A percentile compares a stretch with the other conserved stretches of the same genome.
Evolutionary conservation across 2,888 invertebrate genomes (phyloP).

Genomic region (Carterocephalus palaemon): DNA sequence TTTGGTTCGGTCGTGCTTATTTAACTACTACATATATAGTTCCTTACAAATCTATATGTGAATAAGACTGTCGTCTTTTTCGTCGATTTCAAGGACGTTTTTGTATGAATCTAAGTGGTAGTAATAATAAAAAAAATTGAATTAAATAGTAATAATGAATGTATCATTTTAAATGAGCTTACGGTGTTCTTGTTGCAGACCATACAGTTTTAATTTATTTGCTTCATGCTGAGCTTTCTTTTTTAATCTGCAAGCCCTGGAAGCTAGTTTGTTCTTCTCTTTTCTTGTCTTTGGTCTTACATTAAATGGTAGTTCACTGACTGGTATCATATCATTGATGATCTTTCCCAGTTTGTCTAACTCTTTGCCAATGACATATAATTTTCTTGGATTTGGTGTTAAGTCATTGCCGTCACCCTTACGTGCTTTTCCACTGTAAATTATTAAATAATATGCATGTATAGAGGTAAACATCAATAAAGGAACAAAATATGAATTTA

Average conservation of each 20-base stretch:
- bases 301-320: constrained; percentile 94
- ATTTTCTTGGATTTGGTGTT: constrained; percentile 95
- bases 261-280: constrained; percentile 98
- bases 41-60: no score
- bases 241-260: constrained; percentile 96
- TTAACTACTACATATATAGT: no score
- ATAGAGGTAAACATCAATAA: constrained; percentile 5
- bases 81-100: no score
- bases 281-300: constrained; percentile 95
- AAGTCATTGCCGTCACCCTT: constrained; percentile 99
- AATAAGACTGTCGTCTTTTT: no score
- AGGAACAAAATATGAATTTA: background rate
- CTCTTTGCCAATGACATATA: constrained; percentile 94
- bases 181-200: constrained; percentile 97
- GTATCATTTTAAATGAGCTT: no score
- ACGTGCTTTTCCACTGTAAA: constrained; percentile 89
- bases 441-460: background rate
- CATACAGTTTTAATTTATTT: constrained; percentile 96
- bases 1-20: no score
- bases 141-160: no score
- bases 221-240: constrained; percentile 99
- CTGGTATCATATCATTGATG: constrained; percentile 97
- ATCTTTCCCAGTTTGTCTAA: constrained; percentile 92
- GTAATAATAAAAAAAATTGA: no score
- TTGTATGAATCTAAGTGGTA: no score